Base-by-base conservation (phyloP, 1,140 invertebrate genomes). In the Acyrthosiphon pisum region DNA sequence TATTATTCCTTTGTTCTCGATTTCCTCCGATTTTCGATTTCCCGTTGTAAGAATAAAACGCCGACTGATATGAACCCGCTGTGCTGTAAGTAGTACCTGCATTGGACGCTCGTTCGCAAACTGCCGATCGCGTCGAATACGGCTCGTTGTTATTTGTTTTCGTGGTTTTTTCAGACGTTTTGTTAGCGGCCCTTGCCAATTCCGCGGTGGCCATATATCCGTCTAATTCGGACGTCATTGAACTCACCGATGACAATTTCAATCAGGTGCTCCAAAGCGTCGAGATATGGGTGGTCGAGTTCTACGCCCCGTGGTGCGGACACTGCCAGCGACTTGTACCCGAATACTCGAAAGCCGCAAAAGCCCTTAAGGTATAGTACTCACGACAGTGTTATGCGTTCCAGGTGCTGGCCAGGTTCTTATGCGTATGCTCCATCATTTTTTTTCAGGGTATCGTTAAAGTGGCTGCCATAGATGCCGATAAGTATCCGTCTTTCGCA, bases 391-490 rank as follows among this genome's bases (percentile, higher is more conserved):
- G 26, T 50, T 26, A 91, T 22, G 26, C 44, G n/a, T 60, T 23
- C 20, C 26, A 18, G 46, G 76, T 87, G 22, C 37, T 35, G 41
- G 46, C 26, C n/a, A 14, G 26, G n/a, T n/a, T 18, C 14, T n/a
- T 18, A 76, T 76, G 60, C 14, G 6, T 18, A 6, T 18, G 60
- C 11, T 76, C 4, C 60, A 14, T 76, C n/a, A 6, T 30, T 76
- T 76, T 76, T 94, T 95, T 95, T 86, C 94, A 98, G 97, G 99
- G 99, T 93, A 96, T 99, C 37, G 97, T 98, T 0, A 99, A 99
- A 96, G 97, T 99, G 87, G 99, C 98, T 83, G 98, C 98, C 20
- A 97, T 99, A 1, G 97, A 99, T 96, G 98, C 97, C 35, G 98
- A 99, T 95, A 96, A 98, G 46, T 97, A 99, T 94, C 97, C 97